Evolutionary conservation across 2,113 vertebrate species (phyloP).

Genomic region (Poeciliopsis occidentalis): DNA sequence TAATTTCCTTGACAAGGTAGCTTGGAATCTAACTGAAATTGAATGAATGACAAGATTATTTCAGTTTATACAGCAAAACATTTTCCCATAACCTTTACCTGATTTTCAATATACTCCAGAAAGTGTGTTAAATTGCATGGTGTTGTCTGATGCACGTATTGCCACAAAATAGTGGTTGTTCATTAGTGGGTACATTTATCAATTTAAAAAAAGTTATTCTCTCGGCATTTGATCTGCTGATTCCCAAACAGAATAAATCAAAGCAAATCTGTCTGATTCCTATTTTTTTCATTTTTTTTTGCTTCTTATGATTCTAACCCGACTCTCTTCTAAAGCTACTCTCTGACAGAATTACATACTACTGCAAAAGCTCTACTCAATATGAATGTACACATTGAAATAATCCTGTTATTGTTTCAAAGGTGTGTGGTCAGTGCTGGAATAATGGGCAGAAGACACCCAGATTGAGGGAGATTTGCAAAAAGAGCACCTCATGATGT

Average conservation of each 20-base stretch:
- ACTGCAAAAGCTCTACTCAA: slow-evolving; percentile 32
- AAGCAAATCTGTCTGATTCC: neutral
- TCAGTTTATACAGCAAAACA: no score
- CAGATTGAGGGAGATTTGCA: slow-evolving; percentile 59
- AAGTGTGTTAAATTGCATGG: no score
- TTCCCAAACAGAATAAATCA: no score
- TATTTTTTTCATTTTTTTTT: neutral
- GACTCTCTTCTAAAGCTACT: neutral
- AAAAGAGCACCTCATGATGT: slow-evolving; percentile 46
- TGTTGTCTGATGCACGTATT: neutral
- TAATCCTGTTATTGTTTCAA: slow-evolving; percentile 37
- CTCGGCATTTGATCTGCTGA: no score
- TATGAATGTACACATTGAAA: slow-evolving; percentile 50
- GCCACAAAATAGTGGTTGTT: neutral
- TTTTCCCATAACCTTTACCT: neutral
- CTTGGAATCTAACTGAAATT: no score
- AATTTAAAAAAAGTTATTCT: no score
- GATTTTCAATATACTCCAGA: neutral
- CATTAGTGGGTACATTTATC: neutral
- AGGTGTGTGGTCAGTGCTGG: slow-evolving; percentile 52
- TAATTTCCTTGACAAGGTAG: neutral
- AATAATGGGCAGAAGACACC: slow-evolving; percentile 51
- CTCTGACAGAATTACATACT: neutral
- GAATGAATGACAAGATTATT: no score
- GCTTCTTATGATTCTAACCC: slow-evolving; percentile 1